phyloP scores from a whole-genome alignment of 2,888 invertebrate genomes.

The Drosophila barbarae region DNA sequence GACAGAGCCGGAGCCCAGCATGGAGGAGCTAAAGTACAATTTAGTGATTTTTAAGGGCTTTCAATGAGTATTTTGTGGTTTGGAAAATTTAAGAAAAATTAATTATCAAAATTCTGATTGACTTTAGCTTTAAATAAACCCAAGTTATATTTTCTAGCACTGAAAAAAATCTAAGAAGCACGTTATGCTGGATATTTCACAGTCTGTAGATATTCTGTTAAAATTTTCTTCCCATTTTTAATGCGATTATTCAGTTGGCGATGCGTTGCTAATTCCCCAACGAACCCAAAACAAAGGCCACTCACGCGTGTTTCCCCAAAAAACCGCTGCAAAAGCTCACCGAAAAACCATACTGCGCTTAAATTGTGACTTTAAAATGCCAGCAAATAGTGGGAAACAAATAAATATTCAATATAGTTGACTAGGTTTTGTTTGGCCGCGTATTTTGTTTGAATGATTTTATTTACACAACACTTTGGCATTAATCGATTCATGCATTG shows the following conservation, averaged over 20 bases:
- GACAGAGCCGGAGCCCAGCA: conserved; percentile 1
- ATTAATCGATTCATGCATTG: conserved; percentile 62
- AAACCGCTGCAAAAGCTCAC: conserved; percentile 11
- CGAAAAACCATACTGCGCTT: conserved; percentile 17
- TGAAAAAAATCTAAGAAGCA: too few species aligned
- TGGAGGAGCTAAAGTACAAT: conserved; percentile 16
- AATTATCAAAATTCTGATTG: neutral
- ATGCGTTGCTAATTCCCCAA: conserved; percentile 39
- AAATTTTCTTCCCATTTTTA: neutral
- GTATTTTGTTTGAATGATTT: conserved; percentile 25
- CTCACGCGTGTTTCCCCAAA: conserved; percentile 22
- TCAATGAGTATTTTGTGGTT: neutral
- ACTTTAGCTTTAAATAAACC: neutral
- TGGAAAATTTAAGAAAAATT: neutral
- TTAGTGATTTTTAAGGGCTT: neutral
- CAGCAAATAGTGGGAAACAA: conserved; percentile 23
- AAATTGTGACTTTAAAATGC: conserved; percentile 37
- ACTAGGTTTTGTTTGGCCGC: conserved; percentile 8
- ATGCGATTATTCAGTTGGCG: conserved; percentile 38
- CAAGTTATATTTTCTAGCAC: neutral
- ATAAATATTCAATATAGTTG: conserved; percentile 1
- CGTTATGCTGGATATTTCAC: neutral
- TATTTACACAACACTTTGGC: conserved; percentile 59
- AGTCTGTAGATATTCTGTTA: neutral
- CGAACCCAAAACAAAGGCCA: conserved; percentile 38